Evolutionary conservation across 1,140 invertebrate genomes (phyloP).

Genomic region (Belonocnema kinseyi): DNA sequence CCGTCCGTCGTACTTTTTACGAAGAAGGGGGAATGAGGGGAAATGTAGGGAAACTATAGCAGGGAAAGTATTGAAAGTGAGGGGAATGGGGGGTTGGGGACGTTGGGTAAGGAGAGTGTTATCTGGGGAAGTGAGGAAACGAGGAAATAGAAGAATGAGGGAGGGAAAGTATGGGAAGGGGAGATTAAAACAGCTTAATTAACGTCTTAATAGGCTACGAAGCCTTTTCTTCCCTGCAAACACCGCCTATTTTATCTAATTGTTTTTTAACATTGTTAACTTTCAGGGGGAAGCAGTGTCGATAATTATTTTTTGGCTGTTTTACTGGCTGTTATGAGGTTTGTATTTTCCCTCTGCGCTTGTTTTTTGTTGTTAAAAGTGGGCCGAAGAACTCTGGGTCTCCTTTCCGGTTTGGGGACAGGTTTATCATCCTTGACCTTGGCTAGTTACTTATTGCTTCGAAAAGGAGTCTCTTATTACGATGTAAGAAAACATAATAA

Average conservation of each 20-base stretch:
- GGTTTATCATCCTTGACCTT: constrained; percentile 78
- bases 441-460: constrained; percentile 75
- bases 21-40: no score
- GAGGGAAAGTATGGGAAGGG: not conserved
- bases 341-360: constrained; percentile 79
- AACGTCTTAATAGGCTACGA: no score
- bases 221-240: no score
- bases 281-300: constrained; percentile 53
- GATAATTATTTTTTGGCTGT: constrained; percentile 77
- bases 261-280: constrained; percentile 22
- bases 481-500: constrained; percentile 59
- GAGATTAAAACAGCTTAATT: no score
- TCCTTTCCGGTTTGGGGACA: constrained; percentile 81
- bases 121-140: no score
- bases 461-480: constrained; percentile 63
- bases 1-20: no score
- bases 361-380: constrained; percentile 80
- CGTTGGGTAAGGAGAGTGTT: no score
- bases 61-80: no score
- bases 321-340: constrained; percentile 80
- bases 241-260: not conserved
- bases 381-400: constrained; percentile 79
- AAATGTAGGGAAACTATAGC: no score
- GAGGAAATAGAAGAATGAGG: no score
- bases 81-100: no score